Base-by-base conservation (phyloP, 2,113 vertebrate genomes). In the Poicephalus gulielmi region DNA sequence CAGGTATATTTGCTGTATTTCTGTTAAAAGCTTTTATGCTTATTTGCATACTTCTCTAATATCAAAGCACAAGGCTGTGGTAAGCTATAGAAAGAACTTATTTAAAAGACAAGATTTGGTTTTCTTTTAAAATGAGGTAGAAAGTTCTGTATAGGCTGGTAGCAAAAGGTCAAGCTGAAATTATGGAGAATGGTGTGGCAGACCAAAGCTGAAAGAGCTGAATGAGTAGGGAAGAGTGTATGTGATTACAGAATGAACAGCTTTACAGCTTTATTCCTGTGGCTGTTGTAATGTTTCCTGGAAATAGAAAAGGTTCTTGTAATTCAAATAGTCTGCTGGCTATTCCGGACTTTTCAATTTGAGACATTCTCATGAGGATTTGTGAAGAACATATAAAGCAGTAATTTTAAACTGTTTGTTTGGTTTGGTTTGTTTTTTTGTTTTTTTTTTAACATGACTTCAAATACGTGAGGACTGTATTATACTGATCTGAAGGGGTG, bases 401-500 rank as follows among this genome's bases (percentile, higher is more conserved):
- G 17, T 8, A 64, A 17, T 70, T 84, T 49, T 10, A 50, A 18
- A 6, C 76, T 11, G 7, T 39, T 53, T 35, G 14, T 27, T 30
- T 62, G 37, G 9, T 39, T 39, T 39, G 37, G 37, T 39, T 46
- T 30, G 9, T 35, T 39, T 27, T 68, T 13, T 12, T 39, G 41
- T 41, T 27, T 33, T 28, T 28, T 59, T 49, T 30, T 14, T 25
- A 86, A 35, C 3, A 6, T 3, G 1, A 28, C 10, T 47, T 70
- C 19, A 37, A 2, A 28, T n/a, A 22, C 1, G 0, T 20, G 16
- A 43, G 49, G 44, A 76, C 55, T 0, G 0, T 27, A 27, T 52
- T 63, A 22, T n/a, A 44, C 69, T 75, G 41, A 50, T 57, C 28
- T 57, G 41, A 75, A 84, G 27, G 22, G 17, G 6, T 78, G 17